Evolutionary conservation across 1,140 invertebrate species (phyloP).

Genomic region (Eriosoma lanigerum): DNA sequence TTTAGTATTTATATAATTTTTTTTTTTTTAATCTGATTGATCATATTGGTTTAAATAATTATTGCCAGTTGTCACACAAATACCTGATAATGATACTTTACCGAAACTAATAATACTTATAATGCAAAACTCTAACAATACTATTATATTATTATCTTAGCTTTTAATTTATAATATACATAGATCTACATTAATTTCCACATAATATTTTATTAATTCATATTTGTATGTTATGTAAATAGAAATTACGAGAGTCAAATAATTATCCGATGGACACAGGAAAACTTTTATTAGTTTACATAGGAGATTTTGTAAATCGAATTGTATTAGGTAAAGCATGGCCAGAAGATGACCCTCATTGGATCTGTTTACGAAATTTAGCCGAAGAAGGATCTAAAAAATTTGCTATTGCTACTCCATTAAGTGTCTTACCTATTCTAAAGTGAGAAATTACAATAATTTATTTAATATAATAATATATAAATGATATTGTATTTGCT

Average conservation of each 20-base stretch:
- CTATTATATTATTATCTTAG: too few relatives aligned
- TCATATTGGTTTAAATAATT: too few relatives aligned
- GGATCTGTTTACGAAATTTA: conserved; percentile 71
- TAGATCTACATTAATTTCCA: too few relatives aligned
- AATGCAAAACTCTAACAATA: too few relatives aligned
- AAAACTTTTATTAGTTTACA: conserved; percentile 65
- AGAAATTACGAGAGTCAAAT: conserved; percentile 53
- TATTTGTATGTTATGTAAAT: neutral
- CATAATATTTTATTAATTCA: too few relatives aligned
- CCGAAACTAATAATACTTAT: too few relatives aligned
- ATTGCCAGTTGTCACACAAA: too few relatives aligned
- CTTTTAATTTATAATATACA: too few relatives aligned
- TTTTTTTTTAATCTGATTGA: too few relatives aligned
- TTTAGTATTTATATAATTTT: too few relatives aligned
- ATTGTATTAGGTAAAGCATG: conserved; percentile 75
- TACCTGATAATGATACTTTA: too few relatives aligned
- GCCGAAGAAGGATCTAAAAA: conserved; percentile 78
- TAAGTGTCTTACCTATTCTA: conserved; percentile 81
- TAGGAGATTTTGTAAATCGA: conserved; percentile 75
- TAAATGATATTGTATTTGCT: too few relatives aligned
- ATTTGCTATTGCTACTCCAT: conserved; percentile 74
- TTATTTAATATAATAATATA: neutral
- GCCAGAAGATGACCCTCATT: conserved; percentile 68
- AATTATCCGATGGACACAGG: conserved; percentile 60
- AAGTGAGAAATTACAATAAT: conserved; percentile 61